These are phyloP conservation scores for Zhuqinia jingwanae DNA, from an alignment of 2,888 invertebrate genomes.

Conservation along the genomic window DNA sequence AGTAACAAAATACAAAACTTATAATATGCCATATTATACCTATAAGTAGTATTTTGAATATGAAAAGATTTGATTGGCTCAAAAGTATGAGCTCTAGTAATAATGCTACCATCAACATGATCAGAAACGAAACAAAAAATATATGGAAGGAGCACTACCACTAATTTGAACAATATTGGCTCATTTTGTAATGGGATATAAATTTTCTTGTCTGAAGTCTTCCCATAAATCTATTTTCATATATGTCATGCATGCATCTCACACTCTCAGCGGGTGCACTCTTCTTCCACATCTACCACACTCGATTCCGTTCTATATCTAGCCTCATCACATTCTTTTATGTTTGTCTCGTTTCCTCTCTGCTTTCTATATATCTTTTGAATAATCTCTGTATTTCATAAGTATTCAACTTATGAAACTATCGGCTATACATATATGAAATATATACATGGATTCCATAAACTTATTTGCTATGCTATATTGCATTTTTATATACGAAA, in stretches of 20 bases:
- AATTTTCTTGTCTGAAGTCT: conserved; percentile 64
- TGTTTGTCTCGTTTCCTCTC: conserved; percentile 6
- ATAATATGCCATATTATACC: too few species aligned
- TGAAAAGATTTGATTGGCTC: too few species aligned
- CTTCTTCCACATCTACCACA: background rate
- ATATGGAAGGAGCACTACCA: conserved; percentile 64
- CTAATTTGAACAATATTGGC: conserved; percentile 72
- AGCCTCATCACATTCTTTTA: too few species aligned
- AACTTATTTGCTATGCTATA: too few species aligned
- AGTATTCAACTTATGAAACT: background rate
- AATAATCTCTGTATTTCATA: conserved; percentile 27
- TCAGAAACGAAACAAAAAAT: too few species aligned
- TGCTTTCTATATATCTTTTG: conserved; percentile 24
- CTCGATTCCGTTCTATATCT: background rate
- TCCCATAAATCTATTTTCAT: conserved; percentile 72
- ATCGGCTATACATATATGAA: background rate
- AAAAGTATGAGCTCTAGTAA: too few species aligned
- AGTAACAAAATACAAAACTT: too few species aligned
- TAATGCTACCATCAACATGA: too few species aligned
- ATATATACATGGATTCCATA: background rate
- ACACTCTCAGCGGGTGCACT: conserved; percentile 54
- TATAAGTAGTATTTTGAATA: too few species aligned
- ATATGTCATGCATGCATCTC: conserved; percentile 69
- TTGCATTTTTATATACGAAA: too few species aligned
- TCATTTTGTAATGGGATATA: conserved; percentile 71